Base-by-base conservation (phyloP, 2,888 invertebrate species). In the Junonia oenone region DNA sequence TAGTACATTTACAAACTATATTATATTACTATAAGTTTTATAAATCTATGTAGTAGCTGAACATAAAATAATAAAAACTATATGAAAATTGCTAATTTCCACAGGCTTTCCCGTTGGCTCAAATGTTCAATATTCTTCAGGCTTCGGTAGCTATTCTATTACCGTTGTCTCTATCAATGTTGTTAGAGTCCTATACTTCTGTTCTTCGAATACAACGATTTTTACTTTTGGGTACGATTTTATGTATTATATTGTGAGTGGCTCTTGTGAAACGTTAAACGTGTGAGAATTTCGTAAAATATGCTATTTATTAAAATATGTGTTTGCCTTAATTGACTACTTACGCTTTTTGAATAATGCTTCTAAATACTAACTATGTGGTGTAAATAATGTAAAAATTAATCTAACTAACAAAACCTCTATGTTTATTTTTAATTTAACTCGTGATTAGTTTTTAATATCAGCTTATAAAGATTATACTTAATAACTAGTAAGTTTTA, bases 51-150 rank as follows among this genome's bases (percentile, higher is more conserved):
- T n/a, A n/a, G 4, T n/a, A n/a, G 1, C 0, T 33, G 4, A 33
- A 33, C 11, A 2, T 26, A 35, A 35, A 50, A 50, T 35, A 19
- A 54, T 47, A 22, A 40, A 14, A 47, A 46, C 14, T 38, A 40
- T 31, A 35, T 40, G 58, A 62, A 14, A 14, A 52, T 35, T 45
- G 45, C 62, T 73, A 65, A 68, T 77, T 73, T 83, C 69, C 79
- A 68, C 86, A 87, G 81, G 95, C 93, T 38, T 95, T 95, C 83
- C 93, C 95, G 53, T 89, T 94, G 81, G 94, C 95, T 5, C 94
- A 94, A 77, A 93, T 94, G 78, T 94, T 93, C 76, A 95, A 95
- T 82, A 91, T 93, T n/a, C 90, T 95, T 31, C 95, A 94, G 82
- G 71, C 87, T 33, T 73, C 91, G 26, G 79, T 93, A 78, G 91